A percentile compares a stretch with the other conserved stretches of the same genome.
Conservation (phyloP, 2,113 vertebrate genomes). For the Chascanopsetta lugubris region DNA sequence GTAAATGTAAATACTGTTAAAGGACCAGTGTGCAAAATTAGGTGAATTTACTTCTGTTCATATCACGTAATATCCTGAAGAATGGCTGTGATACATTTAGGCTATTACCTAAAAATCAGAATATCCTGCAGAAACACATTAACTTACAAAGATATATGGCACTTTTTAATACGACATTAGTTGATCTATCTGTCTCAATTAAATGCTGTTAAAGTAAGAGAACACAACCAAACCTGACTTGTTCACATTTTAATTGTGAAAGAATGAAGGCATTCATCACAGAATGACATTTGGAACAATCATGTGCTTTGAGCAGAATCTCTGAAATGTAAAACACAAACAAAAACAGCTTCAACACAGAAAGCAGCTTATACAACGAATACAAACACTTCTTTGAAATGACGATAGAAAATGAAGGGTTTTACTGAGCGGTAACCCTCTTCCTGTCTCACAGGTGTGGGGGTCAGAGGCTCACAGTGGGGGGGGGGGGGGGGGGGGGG, state of each 20-base stretch:
- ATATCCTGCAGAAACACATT: too few relatives aligned
- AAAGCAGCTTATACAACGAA: constrained; percentile 49
- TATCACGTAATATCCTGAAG: too few relatives aligned
- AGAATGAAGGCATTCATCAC: constrained; percentile 64
- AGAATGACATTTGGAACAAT: constrained; percentile 59
- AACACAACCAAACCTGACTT: constrained; percentile 17
- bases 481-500: too few relatives aligned
- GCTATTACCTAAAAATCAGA: too few relatives aligned
- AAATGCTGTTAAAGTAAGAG: constrained; percentile 8
- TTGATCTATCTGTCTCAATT: not conserved
- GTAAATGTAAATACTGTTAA: too few relatives aligned
- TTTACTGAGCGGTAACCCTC: constrained; percentile 62
- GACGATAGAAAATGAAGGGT: constrained; percentile 67
- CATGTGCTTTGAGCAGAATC: constrained; percentile 67
- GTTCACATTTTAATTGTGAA: constrained; percentile 70
- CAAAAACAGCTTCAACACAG: constrained; percentile 60
- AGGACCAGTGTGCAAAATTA: too few relatives aligned
- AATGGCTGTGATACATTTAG: too few relatives aligned
- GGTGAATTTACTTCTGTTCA: too few relatives aligned
- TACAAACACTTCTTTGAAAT: constrained; percentile 52
- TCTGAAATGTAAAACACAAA: constrained; percentile 68
- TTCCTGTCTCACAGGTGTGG: constrained; percentile 62
- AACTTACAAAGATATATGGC: too few relatives aligned
- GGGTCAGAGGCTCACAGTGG: constrained; percentile 64
- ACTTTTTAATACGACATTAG: not conserved